Base-by-base conservation (phyloP, 2,888 invertebrate genomes). In the Parascotia fuliginaria region DNA sequence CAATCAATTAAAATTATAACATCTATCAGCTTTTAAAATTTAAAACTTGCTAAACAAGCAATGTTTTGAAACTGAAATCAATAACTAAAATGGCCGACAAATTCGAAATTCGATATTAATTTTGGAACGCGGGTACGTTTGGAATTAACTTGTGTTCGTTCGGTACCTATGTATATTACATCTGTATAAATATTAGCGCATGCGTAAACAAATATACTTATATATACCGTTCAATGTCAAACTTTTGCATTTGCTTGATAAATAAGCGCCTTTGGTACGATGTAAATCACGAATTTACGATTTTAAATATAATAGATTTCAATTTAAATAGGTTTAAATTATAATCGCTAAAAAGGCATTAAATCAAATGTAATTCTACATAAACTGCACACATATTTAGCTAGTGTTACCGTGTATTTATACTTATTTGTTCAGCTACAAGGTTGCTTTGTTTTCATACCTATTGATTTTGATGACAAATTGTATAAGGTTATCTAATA, bases 161-260 rank as follows among this genome's bases (percentile, higher is more conserved):
- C 48, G 40, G 33, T 37, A 53, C 31, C 38, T 51, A 52, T 15
- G 16, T 34, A 24, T 34, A 50, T 15, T 70, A 77, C 83, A 85
- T 77, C 82, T 87, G 86, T 67, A 68, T 71, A 83, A 86, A 86
- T 75, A 79, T 78, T 79, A 60, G 77, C 83, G 81, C 85, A 83
- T 85, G 85, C 84, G 86, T 82, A 79, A 65, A 54, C 47, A 67
- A 53, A 56, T 56, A 65, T 60, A 24, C 24, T 7, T 24, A 24
- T 4, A 4, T 24, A 54, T 56, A 54, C 62, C 65, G 78, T 73
- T 84, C 84, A 87, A 86, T 86, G 85, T 80, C 85, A 85, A 77
- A 77, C 71, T 79, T 62, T 65, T 86, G 85, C 85, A 86, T 77
- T 75, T 71, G 72, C 67, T 75, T 77, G 68, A 47, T 57, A 56